phyloP scores from a whole-genome alignment of 2,797 vertebrate species.

The Ptychadena robeensis region DNA sequence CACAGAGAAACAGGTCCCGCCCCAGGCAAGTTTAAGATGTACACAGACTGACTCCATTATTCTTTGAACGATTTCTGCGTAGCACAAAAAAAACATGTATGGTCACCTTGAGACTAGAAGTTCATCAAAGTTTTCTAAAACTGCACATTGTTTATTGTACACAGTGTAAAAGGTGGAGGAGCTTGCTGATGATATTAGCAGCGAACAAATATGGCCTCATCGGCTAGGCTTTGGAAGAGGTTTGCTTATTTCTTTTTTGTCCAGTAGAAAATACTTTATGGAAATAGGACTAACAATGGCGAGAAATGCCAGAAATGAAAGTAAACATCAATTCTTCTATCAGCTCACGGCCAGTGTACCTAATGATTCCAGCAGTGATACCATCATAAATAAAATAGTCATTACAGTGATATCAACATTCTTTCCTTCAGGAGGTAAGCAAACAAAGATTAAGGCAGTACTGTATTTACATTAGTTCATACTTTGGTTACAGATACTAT shows the following conservation, averaged over 20 bases:
- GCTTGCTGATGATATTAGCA: background rate
- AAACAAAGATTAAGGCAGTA: slow-evolving; percentile 52
- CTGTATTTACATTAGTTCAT: slow-evolving; percentile 46
- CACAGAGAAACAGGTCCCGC: no score
- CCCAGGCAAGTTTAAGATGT: no score
- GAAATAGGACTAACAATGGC: background rate
- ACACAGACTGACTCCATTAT: background rate
- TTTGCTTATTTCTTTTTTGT: background rate
- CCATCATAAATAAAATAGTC: slow-evolving; percentile 42
- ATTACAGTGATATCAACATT: slow-evolving; percentile 50
- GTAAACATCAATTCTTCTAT: background rate
- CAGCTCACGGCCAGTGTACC: background rate
- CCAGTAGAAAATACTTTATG: background rate
- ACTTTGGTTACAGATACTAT: slow-evolving; percentile 51
- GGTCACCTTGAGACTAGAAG: background rate
- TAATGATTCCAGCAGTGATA: slow-evolving; percentile 3
- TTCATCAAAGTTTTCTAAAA: background rate
- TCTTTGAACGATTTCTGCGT: background rate
- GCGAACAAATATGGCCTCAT: slow-evolving; percentile 15
- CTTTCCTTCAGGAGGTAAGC: slow-evolving; percentile 29
- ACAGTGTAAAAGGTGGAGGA: background rate
- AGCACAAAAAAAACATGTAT: no score
- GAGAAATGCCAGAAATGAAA: background rate
- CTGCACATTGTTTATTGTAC: background rate
- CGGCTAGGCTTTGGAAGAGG: background rate